phyloP scores from a whole-genome alignment of 2,888 invertebrate genomes.

The Hesperia comma region DNA sequence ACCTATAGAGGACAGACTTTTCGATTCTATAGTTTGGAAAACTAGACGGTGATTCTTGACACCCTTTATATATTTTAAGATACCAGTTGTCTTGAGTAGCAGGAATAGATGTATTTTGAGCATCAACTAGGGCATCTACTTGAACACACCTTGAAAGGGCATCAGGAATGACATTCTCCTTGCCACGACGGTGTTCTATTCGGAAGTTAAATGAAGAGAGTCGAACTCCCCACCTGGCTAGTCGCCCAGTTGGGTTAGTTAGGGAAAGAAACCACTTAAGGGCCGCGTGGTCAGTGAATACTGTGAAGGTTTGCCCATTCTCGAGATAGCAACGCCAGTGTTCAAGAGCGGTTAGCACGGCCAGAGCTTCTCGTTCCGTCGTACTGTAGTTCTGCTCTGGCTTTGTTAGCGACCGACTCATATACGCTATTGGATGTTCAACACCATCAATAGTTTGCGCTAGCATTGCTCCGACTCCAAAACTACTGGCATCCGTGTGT shows the following conservation, averaged over 20 bases:
- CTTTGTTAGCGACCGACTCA: constrained; percentile 38
- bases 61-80: no score
- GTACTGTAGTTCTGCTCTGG: constrained; percentile 45
- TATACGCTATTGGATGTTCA: constrained; percentile 42
- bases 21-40: no score
- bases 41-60: no score
- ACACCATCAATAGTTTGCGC: constrained; percentile 41
- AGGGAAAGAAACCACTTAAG: constrained; percentile 46
- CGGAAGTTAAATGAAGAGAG: constrained; percentile 43
- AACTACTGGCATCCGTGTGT: constrained; percentile 44
- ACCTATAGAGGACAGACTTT: no score
- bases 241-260: constrained; percentile 44
- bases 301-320: constrained; percentile 42
- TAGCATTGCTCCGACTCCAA: constrained; percentile 42
- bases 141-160: constrained; percentile 37
- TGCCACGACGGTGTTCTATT: constrained; percentile 44
- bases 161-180: constrained; percentile 46
- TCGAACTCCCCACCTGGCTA: constrained; percentile 46
- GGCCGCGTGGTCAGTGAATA: constrained; percentile 46
- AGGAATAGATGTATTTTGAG: not conserved
- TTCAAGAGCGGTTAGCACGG: constrained; percentile 47
- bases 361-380: constrained; percentile 49
- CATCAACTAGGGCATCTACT: not conserved
- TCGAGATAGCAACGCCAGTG: constrained; percentile 49
- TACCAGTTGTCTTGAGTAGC: not conserved